phyloP scores from a whole-genome alignment of 2,888 invertebrate species.

The Alviniconcha strummeri region DNA sequence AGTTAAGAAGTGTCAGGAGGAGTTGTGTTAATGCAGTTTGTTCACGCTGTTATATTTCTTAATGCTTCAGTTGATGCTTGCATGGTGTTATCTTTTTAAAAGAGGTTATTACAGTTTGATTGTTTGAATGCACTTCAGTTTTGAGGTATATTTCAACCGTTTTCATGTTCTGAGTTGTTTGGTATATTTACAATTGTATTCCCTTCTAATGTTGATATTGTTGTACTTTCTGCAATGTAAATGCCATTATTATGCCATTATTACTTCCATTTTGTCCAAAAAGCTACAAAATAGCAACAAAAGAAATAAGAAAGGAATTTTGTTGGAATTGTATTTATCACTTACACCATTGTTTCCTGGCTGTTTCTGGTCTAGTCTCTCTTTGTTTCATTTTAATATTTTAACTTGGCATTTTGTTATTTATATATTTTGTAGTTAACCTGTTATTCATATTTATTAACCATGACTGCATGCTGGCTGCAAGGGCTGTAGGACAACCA shows the following conservation, averaged over 20 bases:
- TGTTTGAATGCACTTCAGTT: slow-evolving; percentile 27
- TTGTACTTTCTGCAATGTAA: slow-evolving; percentile 31
- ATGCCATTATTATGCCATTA: neutral
- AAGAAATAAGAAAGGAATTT: slow-evolving; percentile 28
- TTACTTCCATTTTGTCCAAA: slow-evolving; percentile 33
- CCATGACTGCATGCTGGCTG: neutral
- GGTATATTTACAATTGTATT: slow-evolving; percentile 28
- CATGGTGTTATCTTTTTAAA: slow-evolving; percentile 30
- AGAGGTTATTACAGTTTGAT: slow-evolving; percentile 5
- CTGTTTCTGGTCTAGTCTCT: neutral
- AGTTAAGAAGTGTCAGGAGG: neutral
- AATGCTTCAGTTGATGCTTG: slow-evolving; percentile 24
- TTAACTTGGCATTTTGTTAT: neutral
- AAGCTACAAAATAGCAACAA: neutral
- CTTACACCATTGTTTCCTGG: too few species aligned
- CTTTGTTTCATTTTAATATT: neutral
- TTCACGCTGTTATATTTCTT: neutral
- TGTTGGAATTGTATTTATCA: neutral
- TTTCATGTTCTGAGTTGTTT: slow-evolving; percentile 21
- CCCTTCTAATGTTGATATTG: slow-evolving; percentile 38
- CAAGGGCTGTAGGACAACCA: neutral
- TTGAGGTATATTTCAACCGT: slow-evolving; percentile 18
- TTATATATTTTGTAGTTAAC: slow-evolving; percentile 5
- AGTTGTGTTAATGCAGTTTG: neutral
- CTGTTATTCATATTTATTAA: neutral